Base-by-base conservation (phyloP, 2,113 vertebrate genomes). In the Henicopernis longicauda region DNA sequence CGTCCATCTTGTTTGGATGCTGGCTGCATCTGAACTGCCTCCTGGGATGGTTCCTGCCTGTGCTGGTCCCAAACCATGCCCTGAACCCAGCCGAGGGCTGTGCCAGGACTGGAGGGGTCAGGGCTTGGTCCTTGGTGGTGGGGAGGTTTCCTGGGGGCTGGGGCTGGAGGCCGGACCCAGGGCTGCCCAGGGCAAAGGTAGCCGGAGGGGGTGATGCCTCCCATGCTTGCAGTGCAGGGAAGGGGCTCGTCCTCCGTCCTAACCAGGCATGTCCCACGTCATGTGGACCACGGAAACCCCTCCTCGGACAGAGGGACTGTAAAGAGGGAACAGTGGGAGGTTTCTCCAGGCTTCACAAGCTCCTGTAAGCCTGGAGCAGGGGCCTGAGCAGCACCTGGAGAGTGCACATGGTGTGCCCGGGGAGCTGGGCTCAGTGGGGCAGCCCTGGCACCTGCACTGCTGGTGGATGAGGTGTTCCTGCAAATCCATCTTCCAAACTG, bases 351-450 rank as follows among this genome's bases (percentile, higher is more conserved):
- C 44, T 82, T 67, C 45, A 32, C 27, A 55, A 47, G 66, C 10
- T 14, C 32, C 79, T 23, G 26, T 16, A 22, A 59, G 23, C 49
- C 52, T 44, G 58, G 26, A 70, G 44, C 42, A 57, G 26, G 32
- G 61, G 5, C n/a, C 42, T 50, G 42, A 65, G 42, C 32, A 42
- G 57, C 42, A 11, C 11, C 27, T 6, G 16, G 76, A 20, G 31
- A 42, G 40, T 3, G 32, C 36, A 14, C 0, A 0, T 17, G 31
- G 45, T n/a, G 4, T 55, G 36, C 45, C 12, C 0, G 1, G 32
- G 3, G 4, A 47, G 36, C 42, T 2, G 10, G 40, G 69, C 40
- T 81, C 29, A 9, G 26, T 31, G 79, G 22, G 36, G 23, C n/a
- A 54, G 34, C 49, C 16, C 40, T 26, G 40, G 63, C 21, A 40